Base-by-base conservation (phyloP, 2,888 invertebrate genomes). In the Blomia tropicalis region DNA sequence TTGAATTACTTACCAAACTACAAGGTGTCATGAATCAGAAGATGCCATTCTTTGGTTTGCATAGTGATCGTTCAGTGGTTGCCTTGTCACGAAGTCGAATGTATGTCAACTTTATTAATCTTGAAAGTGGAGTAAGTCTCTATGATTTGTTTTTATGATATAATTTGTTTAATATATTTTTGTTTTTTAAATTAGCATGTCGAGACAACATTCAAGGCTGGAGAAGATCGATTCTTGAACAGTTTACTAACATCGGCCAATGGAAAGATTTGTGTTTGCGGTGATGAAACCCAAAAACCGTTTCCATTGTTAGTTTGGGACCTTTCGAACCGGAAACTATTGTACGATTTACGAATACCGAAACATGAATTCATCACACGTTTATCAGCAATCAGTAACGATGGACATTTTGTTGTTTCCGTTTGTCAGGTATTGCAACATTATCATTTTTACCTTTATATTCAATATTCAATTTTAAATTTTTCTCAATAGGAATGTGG, bases 301-400 rank as follows among this genome's bases (percentile, higher is more conserved):
- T 89, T 88, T 74, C 88, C 88, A 0, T 76, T 90, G 66, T 79
- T 90, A 51, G 89, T 90, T 36, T 90, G 89, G 89, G 87, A 87
- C 70, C 77, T 90, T 66, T 80, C 84, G 43, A 85, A 86, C 23
- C 79, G 85, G 62, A 88, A 88, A 73, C 77, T 90, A 66, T 78
- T 88, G 23, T 87, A 89, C 72, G 89, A 90, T 74, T 78, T 90
- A 67, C 78, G 89, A 68, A 87, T 90, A 73, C 84, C 86, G 2
- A 87, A 87, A 71, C 89, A 90, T 71, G 88, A 89, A 75, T 89
- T 89, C 73, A 77, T 87, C 67, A 88, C 89, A 2, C 81, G 82
- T 3, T 78, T 87, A 67, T 83, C 87, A 41, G 87, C 87, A 62
- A 88, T 89, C 67, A 87, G 88, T 17, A 81, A 83, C 68, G 87